A percentile compares a stretch with the other conserved stretches of the same genome.
Conservation (phyloP, 2,888 invertebrate genomes). For the Dermolepida albohirtum region DNA sequence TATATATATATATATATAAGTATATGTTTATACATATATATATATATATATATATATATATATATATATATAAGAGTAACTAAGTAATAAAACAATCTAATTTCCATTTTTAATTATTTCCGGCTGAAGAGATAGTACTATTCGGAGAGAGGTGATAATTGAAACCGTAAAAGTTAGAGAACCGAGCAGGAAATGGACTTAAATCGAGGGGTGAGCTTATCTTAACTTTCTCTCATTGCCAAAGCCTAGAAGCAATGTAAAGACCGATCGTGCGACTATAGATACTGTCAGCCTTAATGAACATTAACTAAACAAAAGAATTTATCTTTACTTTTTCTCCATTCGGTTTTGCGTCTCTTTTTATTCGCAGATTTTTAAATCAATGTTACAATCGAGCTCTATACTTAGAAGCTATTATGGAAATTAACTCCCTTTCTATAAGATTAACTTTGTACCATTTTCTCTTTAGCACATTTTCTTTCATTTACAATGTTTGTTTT, state of each 20-base stretch:
- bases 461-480: too few relatives aligned
- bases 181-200: conserved; percentile 51
- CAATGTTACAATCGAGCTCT: background rate
- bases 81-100: conserved; percentile 35
- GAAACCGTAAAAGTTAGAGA: conserved; percentile 53
- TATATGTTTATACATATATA: too few relatives aligned
- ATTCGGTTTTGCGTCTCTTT: conserved; percentile 13
- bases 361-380: conserved; percentile 2
- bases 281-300: conserved; percentile 45
- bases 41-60: too few relatives aligned
- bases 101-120: conserved; percentile 45
- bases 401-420: too few relatives aligned
- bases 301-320: conserved; percentile 44
- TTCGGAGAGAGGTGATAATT: conserved; percentile 49
- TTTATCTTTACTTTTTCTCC: conserved; percentile 26
- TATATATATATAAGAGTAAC: background rate
- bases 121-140: conserved; percentile 5
- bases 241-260: conserved; percentile 18
- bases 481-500: too few relatives aligned
- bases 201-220: conserved; percentile 50
- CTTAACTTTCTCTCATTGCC: conserved; percentile 44
- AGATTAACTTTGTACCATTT: too few relatives aligned
- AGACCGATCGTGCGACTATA: conserved; percentile 35
- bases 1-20: too few relatives aligned
- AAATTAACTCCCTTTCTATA: too few relatives aligned